Percentiles rank a stretch among this genome's conserved stretches.
Conservation (phyloP, 1,140 invertebrate species). For the Stenopsyche tienmushanensis region DNA sequence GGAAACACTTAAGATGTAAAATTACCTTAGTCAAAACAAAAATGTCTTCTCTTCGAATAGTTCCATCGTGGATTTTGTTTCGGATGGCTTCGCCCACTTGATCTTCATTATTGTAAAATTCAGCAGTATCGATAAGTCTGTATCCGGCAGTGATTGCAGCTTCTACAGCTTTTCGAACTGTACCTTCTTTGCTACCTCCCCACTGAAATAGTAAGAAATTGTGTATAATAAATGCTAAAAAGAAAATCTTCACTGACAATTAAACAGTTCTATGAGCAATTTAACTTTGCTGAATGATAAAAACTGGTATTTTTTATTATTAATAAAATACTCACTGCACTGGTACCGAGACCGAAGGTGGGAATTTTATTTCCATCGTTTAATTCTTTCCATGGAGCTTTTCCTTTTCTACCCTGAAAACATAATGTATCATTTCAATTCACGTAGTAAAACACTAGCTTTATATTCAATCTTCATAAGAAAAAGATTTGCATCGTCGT, state of each 20-base stretch:
- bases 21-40: constrained; percentile 67
- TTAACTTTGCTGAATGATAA: no score
- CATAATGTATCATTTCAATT: no score
- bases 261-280: neutral
- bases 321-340: constrained; percentile 49
- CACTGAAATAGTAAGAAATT: neutral
- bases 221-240: neutral
- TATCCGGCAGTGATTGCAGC: constrained; percentile 69
- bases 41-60: constrained; percentile 69
- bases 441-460: no score
- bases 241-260: neutral
- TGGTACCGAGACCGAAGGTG: constrained; percentile 61
- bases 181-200: constrained; percentile 46
- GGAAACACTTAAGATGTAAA: no score
- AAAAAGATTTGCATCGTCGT: no score
- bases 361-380: constrained; percentile 55
- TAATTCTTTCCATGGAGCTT: constrained; percentile 28
- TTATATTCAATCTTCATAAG: no score
- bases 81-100: constrained; percentile 79
- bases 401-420: constrained; percentile 13
- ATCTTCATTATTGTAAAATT: constrained; percentile 73
- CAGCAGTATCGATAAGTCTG: constrained; percentile 70
- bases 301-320: neutral
- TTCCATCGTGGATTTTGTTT: constrained; percentile 69
- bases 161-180: constrained; percentile 64